Conservation (phyloP, 2,888 invertebrate genomes). For the Drosophila colorata region DNA sequence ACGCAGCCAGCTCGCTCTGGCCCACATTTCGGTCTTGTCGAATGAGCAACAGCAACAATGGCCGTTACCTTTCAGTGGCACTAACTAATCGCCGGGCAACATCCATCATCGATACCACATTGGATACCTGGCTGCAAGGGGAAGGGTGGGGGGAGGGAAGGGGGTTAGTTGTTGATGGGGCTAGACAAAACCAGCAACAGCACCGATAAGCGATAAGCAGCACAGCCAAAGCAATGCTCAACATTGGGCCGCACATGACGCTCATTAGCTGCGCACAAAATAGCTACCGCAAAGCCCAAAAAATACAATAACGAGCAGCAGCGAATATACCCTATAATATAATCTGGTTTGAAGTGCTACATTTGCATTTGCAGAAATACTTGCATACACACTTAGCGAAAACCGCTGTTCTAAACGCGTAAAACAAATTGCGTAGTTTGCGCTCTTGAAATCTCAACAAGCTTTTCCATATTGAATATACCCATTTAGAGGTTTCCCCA, state of each 20-base stretch:
- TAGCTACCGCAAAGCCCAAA: not conserved
- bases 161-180: constrained; percentile 6
- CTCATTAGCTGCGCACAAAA: constrained; percentile 32
- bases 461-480: too few relatives aligned
- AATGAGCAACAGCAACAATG: constrained; percentile 12
- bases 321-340: not conserved
- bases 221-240: constrained; percentile 15
- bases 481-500: too few relatives aligned
- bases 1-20: constrained; percentile 10
- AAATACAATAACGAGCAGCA: not conserved
- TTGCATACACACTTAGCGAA: not conserved
- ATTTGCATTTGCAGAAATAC: not conserved
- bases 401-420: too few relatives aligned
- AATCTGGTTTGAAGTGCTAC: not conserved
- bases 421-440: too few relatives aligned
- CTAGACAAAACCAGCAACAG: not conserved
- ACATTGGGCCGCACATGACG: constrained; percentile 44
- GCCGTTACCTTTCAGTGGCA: constrained; percentile 34
- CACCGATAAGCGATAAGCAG: constrained; percentile 31
- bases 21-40: constrained; percentile 31
- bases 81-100: constrained; percentile 62
- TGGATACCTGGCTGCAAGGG: constrained; percentile 24
- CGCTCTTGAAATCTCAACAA: too few relatives aligned
- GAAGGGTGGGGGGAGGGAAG: too few relatives aligned
- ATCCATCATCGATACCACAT: constrained; percentile 61